Evolutionary conservation across 2,888 invertebrate genomes (phyloP).

Genomic region (Nysson spinosus): DNA sequence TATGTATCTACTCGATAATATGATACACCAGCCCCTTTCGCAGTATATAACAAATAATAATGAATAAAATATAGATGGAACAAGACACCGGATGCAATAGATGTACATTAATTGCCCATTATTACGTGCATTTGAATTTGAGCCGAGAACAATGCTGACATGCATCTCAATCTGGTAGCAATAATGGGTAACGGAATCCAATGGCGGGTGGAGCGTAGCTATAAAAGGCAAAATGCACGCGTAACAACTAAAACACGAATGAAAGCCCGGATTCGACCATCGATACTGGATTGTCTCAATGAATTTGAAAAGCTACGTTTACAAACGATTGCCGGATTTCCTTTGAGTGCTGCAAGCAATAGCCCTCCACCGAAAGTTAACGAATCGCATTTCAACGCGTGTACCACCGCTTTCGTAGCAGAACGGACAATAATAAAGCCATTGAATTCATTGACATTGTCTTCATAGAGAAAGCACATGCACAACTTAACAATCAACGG

Average conservation of each 20-base stretch:
- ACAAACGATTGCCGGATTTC: constrained; percentile 10
- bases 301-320: constrained; percentile 1
- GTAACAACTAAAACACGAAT: constrained; percentile 2
- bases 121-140: no score
- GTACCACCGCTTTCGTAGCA: neutral
- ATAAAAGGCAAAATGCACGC: neutral
- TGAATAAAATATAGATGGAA: no score
- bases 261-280: neutral
- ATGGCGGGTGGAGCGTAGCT: neutral
- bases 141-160: neutral
- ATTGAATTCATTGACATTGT: neutral
- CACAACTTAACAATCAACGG: neutral
- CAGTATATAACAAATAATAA: no score
- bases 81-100: no score
- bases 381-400: constrained; percentile 1
- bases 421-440: neutral
- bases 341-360: constrained; percentile 5
- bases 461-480: neutral
- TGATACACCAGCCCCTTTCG: no score
- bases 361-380: neutral
- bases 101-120: no score
- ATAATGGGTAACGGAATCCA: neutral
- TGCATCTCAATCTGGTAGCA: neutral
- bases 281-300: constrained; percentile 1
- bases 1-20: no score